Evolutionary conservation across 1,140 invertebrate species (phyloP).

Genomic region (Yoshiicerus persimilis): DNA sequence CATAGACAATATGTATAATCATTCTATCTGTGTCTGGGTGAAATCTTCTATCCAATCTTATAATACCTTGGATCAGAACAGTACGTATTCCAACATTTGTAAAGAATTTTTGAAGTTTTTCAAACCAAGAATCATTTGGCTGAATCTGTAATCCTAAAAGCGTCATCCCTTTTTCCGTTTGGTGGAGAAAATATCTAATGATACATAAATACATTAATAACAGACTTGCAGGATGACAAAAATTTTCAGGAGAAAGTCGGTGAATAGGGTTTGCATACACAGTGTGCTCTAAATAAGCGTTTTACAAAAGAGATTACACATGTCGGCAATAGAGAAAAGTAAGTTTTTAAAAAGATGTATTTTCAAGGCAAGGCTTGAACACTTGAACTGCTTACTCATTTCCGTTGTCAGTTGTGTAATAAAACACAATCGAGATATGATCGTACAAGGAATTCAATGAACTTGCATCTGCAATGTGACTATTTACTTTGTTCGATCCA

Average conservation of each 20-base stretch:
- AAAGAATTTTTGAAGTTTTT: neutral
- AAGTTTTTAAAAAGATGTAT: too few species aligned
- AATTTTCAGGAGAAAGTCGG: too few species aligned
- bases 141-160: neutral
- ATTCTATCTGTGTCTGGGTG: neutral
- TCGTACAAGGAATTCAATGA: neutral
- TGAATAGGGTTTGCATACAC: too few species aligned
- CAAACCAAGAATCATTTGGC: neutral
- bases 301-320: too few species aligned
- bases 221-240: too few species aligned
- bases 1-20: neutral
- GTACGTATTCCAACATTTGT: neutral
- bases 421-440: slow-evolving; percentile 20
- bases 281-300: too few species aligned
- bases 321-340: too few species aligned
- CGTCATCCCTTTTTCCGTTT: neutral
- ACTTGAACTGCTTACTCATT: neutral
- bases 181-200: neutral
- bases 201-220: neutral
- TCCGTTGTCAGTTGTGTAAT: neutral
- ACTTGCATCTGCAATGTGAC: neutral
- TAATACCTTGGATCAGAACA: neutral
- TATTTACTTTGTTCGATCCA: neutral
- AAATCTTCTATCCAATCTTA: neutral
- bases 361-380: too few species aligned